Base-by-base conservation (phyloP, 2,888 invertebrate genomes). In the Hirtodrosophila confusa region DNA sequence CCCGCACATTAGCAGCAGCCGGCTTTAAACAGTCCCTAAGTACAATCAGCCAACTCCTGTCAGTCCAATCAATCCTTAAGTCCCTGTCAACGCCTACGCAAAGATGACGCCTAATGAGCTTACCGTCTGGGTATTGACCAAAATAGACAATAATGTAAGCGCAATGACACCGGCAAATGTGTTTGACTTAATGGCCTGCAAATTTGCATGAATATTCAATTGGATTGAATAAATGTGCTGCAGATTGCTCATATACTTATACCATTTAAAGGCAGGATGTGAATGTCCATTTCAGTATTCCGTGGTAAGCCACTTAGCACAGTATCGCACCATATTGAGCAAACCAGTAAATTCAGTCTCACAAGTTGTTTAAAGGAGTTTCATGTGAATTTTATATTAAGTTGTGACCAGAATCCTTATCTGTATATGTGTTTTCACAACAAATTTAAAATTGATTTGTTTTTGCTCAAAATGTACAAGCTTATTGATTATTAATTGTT, bases 121-220 rank as follows among this genome's bases (percentile, higher is more conserved):
- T 53, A 60, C 24, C 24, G 9, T 51, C 44, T 44, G 44, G 31
- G 17, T 23, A 23, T 43, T 37, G 29, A 35, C 29, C 11, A 44
- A 23, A 24, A n/a, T 24, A 37, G 12, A 12, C 36, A 36, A 48
- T 11, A 39, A 39, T 40, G 9, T 12, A 12, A 44, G 27, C 3
- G 8, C 24, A 27, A 29, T 37, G 11, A 24, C 24, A 23, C 2
- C 27, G 9, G n/a, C 23, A 36, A 48, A 40, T 33, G 39, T 36
- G 23, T 43, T 43, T 37, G 40, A 17, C 45, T 39, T 47, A 39
- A 45, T 60, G 40, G 23, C 23, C 31, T 11, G 9, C 9, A 47
- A 43, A 43, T 43, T 27, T 64, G 31, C 33, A 53, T 43, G 17
- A 62, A 62, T 48, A 53, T 44, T 40, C 27, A 53, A 48, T 54